Evolutionary conservation across 2,888 invertebrate genomes (phyloP).

Genomic region (Eremobia ochroleuca): DNA sequence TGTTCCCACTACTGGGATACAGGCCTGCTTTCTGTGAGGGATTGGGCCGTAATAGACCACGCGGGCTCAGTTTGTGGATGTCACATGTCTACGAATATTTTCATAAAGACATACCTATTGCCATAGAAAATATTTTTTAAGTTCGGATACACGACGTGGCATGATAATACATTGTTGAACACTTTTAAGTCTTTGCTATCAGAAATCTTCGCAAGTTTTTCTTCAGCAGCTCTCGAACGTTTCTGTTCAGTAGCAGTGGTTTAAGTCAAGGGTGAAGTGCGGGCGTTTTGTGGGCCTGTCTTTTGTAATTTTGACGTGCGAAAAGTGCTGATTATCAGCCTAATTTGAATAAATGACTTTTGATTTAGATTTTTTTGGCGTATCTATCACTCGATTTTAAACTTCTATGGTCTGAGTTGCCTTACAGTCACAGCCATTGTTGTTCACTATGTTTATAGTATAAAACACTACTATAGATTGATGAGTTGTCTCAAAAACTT

Average conservation of each 20-base stretch:
- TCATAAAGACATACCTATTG: too few species aligned
- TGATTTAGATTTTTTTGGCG: too few species aligned
- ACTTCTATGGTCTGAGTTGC: neutral
- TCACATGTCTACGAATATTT: neutral
- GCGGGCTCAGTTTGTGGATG: neutral
- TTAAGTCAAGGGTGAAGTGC: neutral
- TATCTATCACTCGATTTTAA: neutral
- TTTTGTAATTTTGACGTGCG: too few species aligned
- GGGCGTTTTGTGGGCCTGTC: too few species aligned
- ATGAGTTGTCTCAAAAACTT: neutral
- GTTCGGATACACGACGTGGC: neutral
- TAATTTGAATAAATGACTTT: too few species aligned
- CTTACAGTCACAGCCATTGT: neutral
- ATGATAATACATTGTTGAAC: neutral
- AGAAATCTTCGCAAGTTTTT: neutral
- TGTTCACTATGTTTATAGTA: neutral
- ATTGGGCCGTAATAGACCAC: neutral
- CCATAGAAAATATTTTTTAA: too few species aligned
- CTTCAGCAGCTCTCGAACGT: neutral
- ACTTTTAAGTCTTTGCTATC: neutral
- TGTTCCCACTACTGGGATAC: neutral
- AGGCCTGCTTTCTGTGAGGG: neutral
- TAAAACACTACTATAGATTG: neutral
- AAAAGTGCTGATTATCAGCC: too few species aligned
- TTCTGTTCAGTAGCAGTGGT: neutral